Evolutionary conservation across 2,797 vertebrate genomes (phyloP), one percentile per base, ranked within the genome.

Genomic region (Pseudopleuronectes americanus): DNA sequence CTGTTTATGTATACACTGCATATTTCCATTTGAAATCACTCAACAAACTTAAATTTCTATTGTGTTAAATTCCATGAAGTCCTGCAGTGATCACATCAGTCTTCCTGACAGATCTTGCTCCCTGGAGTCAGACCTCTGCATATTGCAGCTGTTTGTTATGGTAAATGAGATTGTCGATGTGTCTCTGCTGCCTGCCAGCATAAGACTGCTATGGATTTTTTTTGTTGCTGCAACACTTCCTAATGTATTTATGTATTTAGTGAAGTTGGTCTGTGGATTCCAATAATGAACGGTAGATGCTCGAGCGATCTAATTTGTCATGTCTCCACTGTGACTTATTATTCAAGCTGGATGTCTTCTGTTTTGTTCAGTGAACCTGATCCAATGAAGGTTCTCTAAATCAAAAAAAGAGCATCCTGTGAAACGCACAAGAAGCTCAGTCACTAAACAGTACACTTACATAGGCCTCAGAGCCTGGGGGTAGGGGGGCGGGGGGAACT

Each of bases 61-160:
- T 87, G 81, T 84, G 68, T 68, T 68, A 17, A 21, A 47, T 74
- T 81, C 64, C 69, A 38, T 73, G 68, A 71, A 66, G 71, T 79
- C 83, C 76, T 86, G 81, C 77, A 78, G 79, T 66, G 81, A 81
- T 69, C 68, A 60, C 79, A 87, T 89, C 84, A 72, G 76, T 90
- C 89, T 78, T 85, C 36, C 38, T 87, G 85, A 59, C 80, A 81
- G 59, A 23, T 77, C 68, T 43, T 57, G 57, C 64, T 75, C 78
- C 74, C 73, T 83, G 52, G 71, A 81, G 72, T 79, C 79, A 61
- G 63, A 68, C 54, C 76, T 68, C 74, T 76, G 67, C 69, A 76
- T 68, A 63, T 69, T 71, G 63, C 76, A 62, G 74, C 63, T 82
- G 77, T 83, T 81, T 84, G 77, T 84, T 74, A 68, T 68, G 48